These are phyloP conservation scores for Sander vitreus DNA, from an alignment of 2,113 vertebrate species.

Conservation along the genomic window DNA sequence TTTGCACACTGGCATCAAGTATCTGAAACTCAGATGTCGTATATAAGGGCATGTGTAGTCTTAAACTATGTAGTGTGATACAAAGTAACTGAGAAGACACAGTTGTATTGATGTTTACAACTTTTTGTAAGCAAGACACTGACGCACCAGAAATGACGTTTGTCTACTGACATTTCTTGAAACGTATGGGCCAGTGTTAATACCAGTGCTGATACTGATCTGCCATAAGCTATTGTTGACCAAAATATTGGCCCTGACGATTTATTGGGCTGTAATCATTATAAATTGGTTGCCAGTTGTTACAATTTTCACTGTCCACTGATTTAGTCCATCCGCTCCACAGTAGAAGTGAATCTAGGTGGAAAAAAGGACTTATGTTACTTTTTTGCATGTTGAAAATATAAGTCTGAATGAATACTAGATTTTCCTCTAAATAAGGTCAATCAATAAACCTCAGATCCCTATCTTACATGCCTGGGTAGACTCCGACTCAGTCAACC, in stretches of 20 bases:
- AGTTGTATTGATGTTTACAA: neutral
- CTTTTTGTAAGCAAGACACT: neutral
- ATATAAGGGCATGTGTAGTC: no score
- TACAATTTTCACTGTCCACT: neutral
- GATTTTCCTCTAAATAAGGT: neutral
- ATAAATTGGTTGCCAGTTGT: neutral
- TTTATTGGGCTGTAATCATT: neutral
- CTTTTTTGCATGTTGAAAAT: neutral
- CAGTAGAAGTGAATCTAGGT: neutral
- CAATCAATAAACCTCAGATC: neutral
- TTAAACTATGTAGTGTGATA: neutral
- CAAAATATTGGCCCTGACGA: neutral
- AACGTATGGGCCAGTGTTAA: neutral
- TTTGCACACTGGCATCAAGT: neutral
- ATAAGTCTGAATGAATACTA: neutral
- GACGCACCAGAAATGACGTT: neutral
- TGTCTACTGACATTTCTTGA: neutral
- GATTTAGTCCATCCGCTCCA: neutral
- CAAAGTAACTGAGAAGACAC: neutral
- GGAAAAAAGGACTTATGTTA: neutral
- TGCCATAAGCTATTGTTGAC: no score
- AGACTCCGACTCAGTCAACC: neutral
- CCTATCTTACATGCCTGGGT: neutral
- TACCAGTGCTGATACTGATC: neutral
- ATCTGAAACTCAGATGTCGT: neutral